Evolutionary conservation across 2,113 vertebrate species (phyloP), one percentile per base, ranked within the genome.

Genomic region (Tragelaphus strepsiceros): DNA sequence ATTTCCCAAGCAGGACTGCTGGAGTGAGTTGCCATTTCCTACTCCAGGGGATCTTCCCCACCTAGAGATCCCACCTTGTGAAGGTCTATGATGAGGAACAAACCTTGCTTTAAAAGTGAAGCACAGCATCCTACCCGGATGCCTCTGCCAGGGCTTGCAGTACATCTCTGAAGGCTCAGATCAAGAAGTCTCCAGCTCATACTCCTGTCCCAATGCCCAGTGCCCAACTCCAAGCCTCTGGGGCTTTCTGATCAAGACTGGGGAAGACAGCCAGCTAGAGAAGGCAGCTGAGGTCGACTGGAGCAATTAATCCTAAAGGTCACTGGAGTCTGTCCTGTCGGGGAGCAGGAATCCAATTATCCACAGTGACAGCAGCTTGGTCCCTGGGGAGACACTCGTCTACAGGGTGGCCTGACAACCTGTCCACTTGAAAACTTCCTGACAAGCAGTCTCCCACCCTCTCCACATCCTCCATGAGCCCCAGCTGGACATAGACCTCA

Each of bases 241-340:
- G 93, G 71, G 90, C 84, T 94, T 97, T 97, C 89, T 56, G 80
- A 90, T 95, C 80, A 93, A 94, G 64, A 96, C 46, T 28, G 14
- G 43, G 85, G 94, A 94, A 51, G 89, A 84, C 71, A 97, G 97
- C 56, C 80, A 85, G 87, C 83, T 58, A 30, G 62, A 90, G 86
- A 26, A 28, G 91, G 95, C 87, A 9, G 84, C 93, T n/a, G 80
- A 97, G 97, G 97, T 97, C 14, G 2, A 22, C 91, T 56, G 67
- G 81, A 98, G 96, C 97, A 97, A 98, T 98, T 98, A 98, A 98
- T 98, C 97, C 97, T 97, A 98, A 98, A 98, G 97, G 97, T 96
- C 97, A 98, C 95, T 21, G 22, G 93, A 95, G 95, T 6, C 78
- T 59, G 51, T 97, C 95, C 83, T 96, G 94, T 88, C 87, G 35